Percentiles rank a stretch among this genome's conserved stretches.
These are phyloP conservation scores for Agrilus mali DNA, from an alignment of 2,888 invertebrate species.

Conservation along the genomic window DNA sequence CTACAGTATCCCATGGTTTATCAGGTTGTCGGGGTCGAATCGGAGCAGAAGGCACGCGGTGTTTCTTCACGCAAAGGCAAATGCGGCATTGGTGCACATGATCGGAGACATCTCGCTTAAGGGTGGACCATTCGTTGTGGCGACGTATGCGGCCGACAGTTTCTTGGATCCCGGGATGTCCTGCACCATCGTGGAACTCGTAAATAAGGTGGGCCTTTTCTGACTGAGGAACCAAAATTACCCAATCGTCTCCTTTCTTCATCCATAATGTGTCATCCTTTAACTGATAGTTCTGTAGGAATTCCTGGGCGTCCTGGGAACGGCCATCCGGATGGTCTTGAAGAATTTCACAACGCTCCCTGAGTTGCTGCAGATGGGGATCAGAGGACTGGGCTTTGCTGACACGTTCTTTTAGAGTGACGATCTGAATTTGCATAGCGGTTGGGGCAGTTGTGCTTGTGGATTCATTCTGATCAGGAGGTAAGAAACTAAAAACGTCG, in stretches of 20 bases:
- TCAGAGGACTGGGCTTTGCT: no score
- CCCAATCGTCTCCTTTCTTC: background rate
- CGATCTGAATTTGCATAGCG: no score
- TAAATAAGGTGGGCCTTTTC: background rate
- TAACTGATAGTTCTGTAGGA: background rate
- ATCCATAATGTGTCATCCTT: background rate
- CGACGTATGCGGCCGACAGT: constrained; percentile 6
- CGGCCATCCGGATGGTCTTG: no score
- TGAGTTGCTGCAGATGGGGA: no score
- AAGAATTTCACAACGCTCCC: no score
- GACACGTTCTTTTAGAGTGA: no score
- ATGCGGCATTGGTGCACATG: constrained; percentile 10
- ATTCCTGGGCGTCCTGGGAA: no score
- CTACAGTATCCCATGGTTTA: constrained; percentile 6
- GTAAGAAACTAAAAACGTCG: no score
- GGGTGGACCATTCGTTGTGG: constrained; percentile 7
- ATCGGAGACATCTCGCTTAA: constrained; percentile 12
- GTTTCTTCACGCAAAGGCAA: constrained; percentile 3
- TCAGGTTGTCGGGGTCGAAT: constrained; percentile 4
- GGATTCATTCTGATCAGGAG: no score
- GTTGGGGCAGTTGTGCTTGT: no score
- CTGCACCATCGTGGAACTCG: constrained; percentile 10
- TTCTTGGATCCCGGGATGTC: constrained; percentile 16
- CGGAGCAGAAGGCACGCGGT: constrained; percentile 5
- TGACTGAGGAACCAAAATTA: background rate